These are phyloP conservation scores for Iguana delicatissima DNA, from an alignment of 2,797 vertebrate genomes.

Conservation along the genomic window DNA sequence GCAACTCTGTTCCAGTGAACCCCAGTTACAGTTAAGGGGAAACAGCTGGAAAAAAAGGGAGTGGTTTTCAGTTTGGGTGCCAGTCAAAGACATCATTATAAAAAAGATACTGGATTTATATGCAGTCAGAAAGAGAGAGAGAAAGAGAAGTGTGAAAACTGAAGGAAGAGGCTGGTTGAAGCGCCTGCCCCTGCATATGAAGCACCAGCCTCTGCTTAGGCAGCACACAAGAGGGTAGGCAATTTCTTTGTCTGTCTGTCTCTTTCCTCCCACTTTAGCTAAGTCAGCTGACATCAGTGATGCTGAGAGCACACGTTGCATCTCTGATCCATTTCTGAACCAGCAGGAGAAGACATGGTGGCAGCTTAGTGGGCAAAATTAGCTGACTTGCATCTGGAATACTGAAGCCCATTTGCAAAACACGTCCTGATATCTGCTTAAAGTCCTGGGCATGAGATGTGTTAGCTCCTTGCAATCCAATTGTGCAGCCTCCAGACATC, in stretches of 20 bases:
- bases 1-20: background rate
- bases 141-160: background rate
- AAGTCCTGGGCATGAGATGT: background rate
- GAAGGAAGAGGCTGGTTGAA: background rate
- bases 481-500: background rate
- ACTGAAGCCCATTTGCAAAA: background rate
- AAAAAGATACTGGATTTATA: background rate
- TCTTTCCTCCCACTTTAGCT: background rate
- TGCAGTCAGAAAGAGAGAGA: background rate
- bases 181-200: background rate
- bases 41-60: background rate
- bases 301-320: background rate
- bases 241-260: background rate
- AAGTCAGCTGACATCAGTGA: background rate
- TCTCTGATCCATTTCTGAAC: constrained; percentile 27
- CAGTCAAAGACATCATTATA: background rate
- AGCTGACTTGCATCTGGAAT: background rate
- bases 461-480: background rate
- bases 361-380: constrained; percentile 17
- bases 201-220: background rate
- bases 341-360: constrained; percentile 33
- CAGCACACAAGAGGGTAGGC: background rate
- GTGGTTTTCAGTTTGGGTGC: background rate
- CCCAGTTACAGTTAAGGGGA: background rate
- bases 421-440: background rate